Evolutionary conservation across 2,888 invertebrate species (phyloP), one percentile per base, ranked within the genome.

Genomic region (Chironomus riparius): DNA sequence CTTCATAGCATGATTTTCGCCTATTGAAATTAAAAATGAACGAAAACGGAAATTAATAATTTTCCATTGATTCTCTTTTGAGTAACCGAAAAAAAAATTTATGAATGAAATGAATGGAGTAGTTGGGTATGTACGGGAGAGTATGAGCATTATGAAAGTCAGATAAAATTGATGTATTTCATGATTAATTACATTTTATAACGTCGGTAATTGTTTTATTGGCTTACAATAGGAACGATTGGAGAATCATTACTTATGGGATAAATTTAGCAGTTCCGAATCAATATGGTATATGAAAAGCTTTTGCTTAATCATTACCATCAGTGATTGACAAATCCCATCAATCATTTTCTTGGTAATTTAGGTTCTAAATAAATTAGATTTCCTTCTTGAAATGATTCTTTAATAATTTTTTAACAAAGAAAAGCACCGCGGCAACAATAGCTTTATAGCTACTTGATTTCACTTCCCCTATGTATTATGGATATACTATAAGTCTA

Each of bases 1-100:
- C 38, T 83, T 83, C 68, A 82, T 79, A 0, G 81, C 81, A 24
- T 76, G 76, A 38, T 76, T 76, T 68, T 76, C 69, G 47, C 76
- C 69, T 68, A 68, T n/a, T 5, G 13, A 75, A 38, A 18, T n/a
- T 21, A n/a, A 47, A 28, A n/a, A 15, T n/a, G 50, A 50, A n/a
- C n/a, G 15, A 61, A 38, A 76, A 69, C 68, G 69, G 76, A 76
- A 69, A 76, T 76, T 74, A 38, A 47, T 74, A 74, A 74, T 74
- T 74, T 74, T 22, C 13, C 18, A 74, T 48, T 68, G 21, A 62
- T 73, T 56, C 38, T 38, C 38, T 62, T 24, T 22, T 22, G 65
- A 62, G 13, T 24, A 18, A 21, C 21, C 24, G 65, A 65, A 65
- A 65, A 21, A 62, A 21, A 65, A 4, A 1, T n/a, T 56, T 24